phyloP scores from a whole-genome alignment of 2,888 invertebrate species.

The Noctua janthina region DNA sequence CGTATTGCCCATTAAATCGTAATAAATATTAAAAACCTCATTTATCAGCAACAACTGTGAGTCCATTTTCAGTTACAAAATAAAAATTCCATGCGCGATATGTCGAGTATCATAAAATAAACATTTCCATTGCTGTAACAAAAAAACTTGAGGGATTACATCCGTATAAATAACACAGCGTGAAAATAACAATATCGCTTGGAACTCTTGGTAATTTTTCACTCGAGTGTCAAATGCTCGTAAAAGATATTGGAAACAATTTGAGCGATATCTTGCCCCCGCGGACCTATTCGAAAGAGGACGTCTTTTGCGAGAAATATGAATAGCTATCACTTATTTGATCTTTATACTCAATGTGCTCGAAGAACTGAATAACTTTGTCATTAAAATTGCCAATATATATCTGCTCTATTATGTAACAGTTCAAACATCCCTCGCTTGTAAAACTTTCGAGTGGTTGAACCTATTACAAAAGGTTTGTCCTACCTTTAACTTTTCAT shows the following conservation, averaged over 20 bases:
- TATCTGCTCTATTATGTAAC: slow-evolving; percentile 37
- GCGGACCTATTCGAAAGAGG: slow-evolving; percentile 75
- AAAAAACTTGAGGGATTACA: slow-evolving; percentile 67
- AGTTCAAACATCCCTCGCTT: slow-evolving; percentile 17
- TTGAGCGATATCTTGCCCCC: slow-evolving; percentile 84
- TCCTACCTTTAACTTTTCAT: slow-evolving; percentile 61
- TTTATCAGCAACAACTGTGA: background rate
- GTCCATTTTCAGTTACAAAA: slow-evolving; percentile 6
- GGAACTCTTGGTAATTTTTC: slow-evolving; percentile 84
- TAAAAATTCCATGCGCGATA: slow-evolving; percentile 18
- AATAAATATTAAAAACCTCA: background rate
- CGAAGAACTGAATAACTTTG: slow-evolving; percentile 65
- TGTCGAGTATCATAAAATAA: slow-evolving; percentile 58
- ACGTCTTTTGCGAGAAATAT: slow-evolving; percentile 76
- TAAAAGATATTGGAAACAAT: slow-evolving; percentile 89
- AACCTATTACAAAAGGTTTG: slow-evolving; percentile 54
- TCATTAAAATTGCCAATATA: slow-evolving; percentile 67
- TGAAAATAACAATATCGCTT: slow-evolving; percentile 81
- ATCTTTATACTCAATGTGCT: slow-evolving; percentile 67
- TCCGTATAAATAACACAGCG: slow-evolving; percentile 73
- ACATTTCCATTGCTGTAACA: slow-evolving; percentile 53
- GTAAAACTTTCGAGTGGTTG: slow-evolving; percentile 39
- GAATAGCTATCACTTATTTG: slow-evolving; percentile 75
- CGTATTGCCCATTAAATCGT: background rate
- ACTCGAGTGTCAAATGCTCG: slow-evolving; percentile 86